Evolutionary conservation across 2,888 invertebrate genomes (phyloP), one percentile per base, ranked within the genome.

Genomic region (Eumacrocentrus americanus): DNA sequence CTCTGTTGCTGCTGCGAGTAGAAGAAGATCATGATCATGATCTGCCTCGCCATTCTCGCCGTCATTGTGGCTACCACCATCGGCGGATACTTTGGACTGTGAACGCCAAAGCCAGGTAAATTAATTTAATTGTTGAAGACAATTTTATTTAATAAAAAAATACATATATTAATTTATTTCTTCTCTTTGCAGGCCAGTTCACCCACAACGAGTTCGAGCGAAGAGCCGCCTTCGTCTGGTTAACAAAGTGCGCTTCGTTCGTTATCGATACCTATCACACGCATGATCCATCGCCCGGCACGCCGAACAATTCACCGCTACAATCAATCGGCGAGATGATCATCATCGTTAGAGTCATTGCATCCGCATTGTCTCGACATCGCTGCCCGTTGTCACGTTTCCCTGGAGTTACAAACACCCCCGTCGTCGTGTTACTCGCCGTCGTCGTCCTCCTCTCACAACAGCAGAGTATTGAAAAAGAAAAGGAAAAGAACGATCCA

Each of bases 21-120:
- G 93, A 94, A 94, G 91, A 94, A 94, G 88, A 93, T 94, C 81
- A 92, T 93, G 89, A 94, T 94, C 82, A 87, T 94, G 87, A 89
- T 92, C 84, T 93, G 93, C 85, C 86, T 94, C 81, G 87, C 90
- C 80, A 87, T 94, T 81, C 87, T 92, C 81, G 88, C 89, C 78
- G 86, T 91, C 79, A 87, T 92, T 79, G 81, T 87, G 69, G 85
- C 85, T 70, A 85, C 88, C 72, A 88, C 87, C 75, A 85, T 90
- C 75, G 88, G 85, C 76, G 85, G 88, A 77, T 87, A 88, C 80
- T 83, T 88, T 74, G 87, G 87, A 77, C 80, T 87, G 77, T 81
- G 77, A 82, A 74, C 72, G 66, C 66, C 70, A 63, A 61, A 67
- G 64, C 20, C 69, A 77, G 77, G 78, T 78, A 76, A 42, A 29